phyloP scores from a whole-genome alignment of 2,797 vertebrate species.

The Salarias fasciatus region DNA sequence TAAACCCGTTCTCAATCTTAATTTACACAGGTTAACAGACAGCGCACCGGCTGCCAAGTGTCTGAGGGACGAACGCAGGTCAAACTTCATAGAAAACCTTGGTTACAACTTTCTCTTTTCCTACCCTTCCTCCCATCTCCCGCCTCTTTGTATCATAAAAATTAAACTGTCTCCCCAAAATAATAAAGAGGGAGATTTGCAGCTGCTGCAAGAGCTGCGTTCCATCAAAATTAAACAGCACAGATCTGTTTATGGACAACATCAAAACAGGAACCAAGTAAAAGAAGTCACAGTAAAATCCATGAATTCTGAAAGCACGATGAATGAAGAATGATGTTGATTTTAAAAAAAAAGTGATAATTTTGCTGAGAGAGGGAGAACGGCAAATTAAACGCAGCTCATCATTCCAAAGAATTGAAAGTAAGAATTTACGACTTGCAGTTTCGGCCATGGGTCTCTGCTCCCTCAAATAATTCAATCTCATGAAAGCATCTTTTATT shows the following conservation, averaged over 20 bases:
- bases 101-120: not conserved
- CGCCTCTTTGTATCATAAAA: not conserved
- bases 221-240: not conserved
- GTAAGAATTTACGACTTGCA: not conserved
- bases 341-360: not conserved
- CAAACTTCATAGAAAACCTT: not conserved
- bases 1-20: not conserved
- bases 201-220: not conserved
- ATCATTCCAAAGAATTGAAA: slow-evolving; percentile 5
- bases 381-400: slow-evolving; percentile 27
- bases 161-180: not conserved
- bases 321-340: not conserved
- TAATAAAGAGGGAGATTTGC: not conserved
- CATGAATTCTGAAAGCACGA: too few relatives aligned
- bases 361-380: slow-evolving; percentile 12
- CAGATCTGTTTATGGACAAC: not conserved
- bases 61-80: not conserved
- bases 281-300: too few relatives aligned
- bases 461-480: not conserved
- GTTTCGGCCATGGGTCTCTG: slow-evolving; percentile 5
- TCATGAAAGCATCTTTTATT: not conserved
- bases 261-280: not conserved
- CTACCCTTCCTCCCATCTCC: too few relatives aligned
- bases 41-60: not conserved
- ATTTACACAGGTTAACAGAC: not conserved